Evolutionary conservation across 1,140 invertebrate genomes (phyloP).

Genomic region (Heliconius congener): DNA sequence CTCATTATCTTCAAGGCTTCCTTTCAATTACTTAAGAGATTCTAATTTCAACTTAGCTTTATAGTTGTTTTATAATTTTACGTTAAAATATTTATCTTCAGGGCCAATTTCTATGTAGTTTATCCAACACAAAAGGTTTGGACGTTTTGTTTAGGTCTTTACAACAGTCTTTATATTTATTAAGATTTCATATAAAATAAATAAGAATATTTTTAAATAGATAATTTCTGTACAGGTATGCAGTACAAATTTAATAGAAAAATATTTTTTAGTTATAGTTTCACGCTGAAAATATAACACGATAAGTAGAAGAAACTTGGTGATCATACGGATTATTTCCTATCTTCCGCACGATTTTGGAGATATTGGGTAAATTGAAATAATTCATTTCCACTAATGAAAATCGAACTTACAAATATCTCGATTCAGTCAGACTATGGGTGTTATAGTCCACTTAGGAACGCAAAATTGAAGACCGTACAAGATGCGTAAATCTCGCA

Average conservation of each 20-base stretch:
- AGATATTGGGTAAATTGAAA: too few relatives aligned
- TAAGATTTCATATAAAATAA: background rate
- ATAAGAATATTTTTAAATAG: background rate
- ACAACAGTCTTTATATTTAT: background rate
- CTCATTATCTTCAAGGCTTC: slow-evolving; percentile 2
- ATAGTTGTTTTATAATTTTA: slow-evolving; percentile 31
- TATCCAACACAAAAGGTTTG: slow-evolving; percentile 9
- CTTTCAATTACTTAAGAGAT: slow-evolving; percentile 21
- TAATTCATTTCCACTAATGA: too few relatives aligned
- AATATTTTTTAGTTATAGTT: background rate
- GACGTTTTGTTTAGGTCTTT: background rate
- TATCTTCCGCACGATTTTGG: too few relatives aligned
- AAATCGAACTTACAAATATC: too few relatives aligned
- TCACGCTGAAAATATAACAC: background rate
- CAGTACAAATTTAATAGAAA: background rate
- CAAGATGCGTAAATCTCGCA: too few relatives aligned
- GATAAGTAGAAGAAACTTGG: too few relatives aligned
- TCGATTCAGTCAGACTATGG: too few relatives aligned
- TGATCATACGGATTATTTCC: too few relatives aligned
- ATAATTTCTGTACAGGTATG: background rate
- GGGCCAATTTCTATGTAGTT: slow-evolving; percentile 21
- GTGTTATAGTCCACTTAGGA: too few relatives aligned
- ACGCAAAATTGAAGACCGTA: too few relatives aligned
- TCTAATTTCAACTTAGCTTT: slow-evolving; percentile 43
- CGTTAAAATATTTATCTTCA: slow-evolving; percentile 27